Evolutionary conservation across 2,113 vertebrate species (phyloP), one percentile per base, ranked within the genome.

Genomic region (Atrichornis clamosus): DNA sequence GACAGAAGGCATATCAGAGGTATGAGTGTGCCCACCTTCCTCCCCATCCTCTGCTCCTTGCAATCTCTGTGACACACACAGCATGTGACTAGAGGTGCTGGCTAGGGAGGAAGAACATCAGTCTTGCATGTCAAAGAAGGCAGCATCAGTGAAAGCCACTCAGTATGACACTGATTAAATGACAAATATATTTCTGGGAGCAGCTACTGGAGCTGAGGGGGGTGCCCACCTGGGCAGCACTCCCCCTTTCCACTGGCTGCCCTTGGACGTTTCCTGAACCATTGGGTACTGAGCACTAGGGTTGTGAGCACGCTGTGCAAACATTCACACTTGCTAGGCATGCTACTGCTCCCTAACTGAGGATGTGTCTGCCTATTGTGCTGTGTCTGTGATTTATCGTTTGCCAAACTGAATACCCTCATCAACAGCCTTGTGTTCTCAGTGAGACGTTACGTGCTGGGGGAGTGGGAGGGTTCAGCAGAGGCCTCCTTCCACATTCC

Each of bases 231-330:
- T 68, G 69, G 44, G 39, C 27, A 64, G 55, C 18, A 8, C 13
- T 75, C 10, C 21, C 12, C 14, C 18, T 52, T 81, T 56, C n/a
- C 41, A 1, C 28, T 41, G 22, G 26, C 56, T 49, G 18, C 22
- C 52, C 13, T 15, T 44, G 44, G 41, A 60, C 0, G 0, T 35
- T 42, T n/a, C 28, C 47, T 44, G 44, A 35, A 26, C 58, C 1
- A 0, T 3, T 44, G 42, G 39, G 30, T 73, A 52, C 42, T 28
- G 49, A 84, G 72, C 7, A 1, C 28, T 56, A 0, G 2, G 28
- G 56, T 10, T n/a, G 32, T 76, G 70, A 82, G 53, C 62, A 19
- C 0, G 0, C 53, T 21, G 32, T n/a, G 39, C 1, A 33, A 80
- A 62, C 28, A 69, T 58, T 46, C 70, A 60, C 47, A 1, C 49